Base-by-base conservation (phyloP, 2,797 vertebrate genomes). In the Sebastes elongatus region DNA sequence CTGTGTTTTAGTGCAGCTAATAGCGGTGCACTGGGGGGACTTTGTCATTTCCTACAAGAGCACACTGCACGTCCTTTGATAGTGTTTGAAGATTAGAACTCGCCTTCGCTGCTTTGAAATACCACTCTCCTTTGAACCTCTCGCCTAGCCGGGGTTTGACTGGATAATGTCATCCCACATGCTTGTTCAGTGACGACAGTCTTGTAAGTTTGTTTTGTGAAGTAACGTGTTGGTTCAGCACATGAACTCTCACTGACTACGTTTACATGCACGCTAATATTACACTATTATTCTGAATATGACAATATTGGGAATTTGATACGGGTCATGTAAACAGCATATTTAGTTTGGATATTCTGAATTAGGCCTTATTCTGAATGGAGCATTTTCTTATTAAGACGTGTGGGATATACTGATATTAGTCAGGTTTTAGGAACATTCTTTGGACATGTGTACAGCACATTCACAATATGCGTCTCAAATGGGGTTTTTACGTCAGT, bases 11-110 rank as follows among this genome's bases (percentile, higher is more conserved):
- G 78, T 80, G 87, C 83, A 10, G 84, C 87, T 91, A 94, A 95
- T 93, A 86, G 92, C 91, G 33, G 84, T 81, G 86, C 82, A 35
- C 75, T 9, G 70, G 81, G 65, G 65, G 74, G 84, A 90, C 91
- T 92, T 92, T 94, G 92, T 94, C 92, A 94, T 94, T 94, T 94
- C 91, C 92, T 94, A 85, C 90, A 81, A 65, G 63, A 82, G 87
- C 78, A 46, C 77, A 30, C 46, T 74, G 86, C 77, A 59, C 68
- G 83, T 74, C 75, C 91, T 94, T 95, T 94, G 92, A 93, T 93
- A 87, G 76, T 70, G 84, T 80, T 57, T 60, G 78, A 79, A 92
- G 87, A 93, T 94, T 93, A 92, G 87, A 90, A 91, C 80, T 88
- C 84, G 71, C 85, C 87, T 78, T 81, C 46, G 7, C 80, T 78